Percentiles rank a stretch among this genome's conserved stretches.
Conservation (phyloP, 2,797 vertebrate species). For the Sarcoramphus papa region DNA sequence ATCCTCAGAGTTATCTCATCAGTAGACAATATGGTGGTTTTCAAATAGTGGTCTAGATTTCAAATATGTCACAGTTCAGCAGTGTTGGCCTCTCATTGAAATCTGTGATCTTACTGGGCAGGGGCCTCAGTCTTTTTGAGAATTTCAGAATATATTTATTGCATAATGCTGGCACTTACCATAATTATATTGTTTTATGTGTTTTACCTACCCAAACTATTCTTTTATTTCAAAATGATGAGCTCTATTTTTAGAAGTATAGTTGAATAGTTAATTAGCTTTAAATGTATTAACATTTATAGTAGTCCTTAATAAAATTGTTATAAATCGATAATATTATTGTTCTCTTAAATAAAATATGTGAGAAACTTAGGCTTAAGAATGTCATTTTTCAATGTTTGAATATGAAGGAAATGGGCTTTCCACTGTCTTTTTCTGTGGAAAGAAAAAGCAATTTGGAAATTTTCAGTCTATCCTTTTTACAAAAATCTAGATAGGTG, state of each 20-base stretch:
- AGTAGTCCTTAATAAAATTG: not conserved
- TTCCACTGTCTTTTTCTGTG: not conserved
- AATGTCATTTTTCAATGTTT: not conserved
- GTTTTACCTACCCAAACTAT: not conserved
- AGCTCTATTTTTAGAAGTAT: not conserved
- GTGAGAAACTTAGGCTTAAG: not conserved
- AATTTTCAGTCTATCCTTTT: not conserved
- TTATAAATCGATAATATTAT: not conserved
- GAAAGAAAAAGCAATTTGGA: not conserved
- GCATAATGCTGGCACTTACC: not conserved
- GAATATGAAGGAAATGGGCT: not conserved
- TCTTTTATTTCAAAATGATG: not conserved
- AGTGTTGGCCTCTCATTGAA: not conserved
- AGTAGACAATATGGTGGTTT: not conserved
- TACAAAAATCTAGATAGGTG: not conserved
- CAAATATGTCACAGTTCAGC: rapidly evolving
- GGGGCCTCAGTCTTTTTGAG: not conserved
- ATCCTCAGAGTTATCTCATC: not conserved
- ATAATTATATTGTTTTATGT: not conserved
- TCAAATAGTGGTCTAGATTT: not conserved
- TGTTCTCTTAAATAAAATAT: not conserved
- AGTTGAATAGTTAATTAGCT: not conserved
- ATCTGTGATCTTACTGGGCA: not conserved
- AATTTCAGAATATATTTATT: not conserved
- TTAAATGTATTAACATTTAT: not conserved